A percentile compares a stretch with the other conserved stretches of the same genome.
Conservation (phyloP, 2,797 vertebrate genomes). For the Sarcophilus harrisii region DNA sequence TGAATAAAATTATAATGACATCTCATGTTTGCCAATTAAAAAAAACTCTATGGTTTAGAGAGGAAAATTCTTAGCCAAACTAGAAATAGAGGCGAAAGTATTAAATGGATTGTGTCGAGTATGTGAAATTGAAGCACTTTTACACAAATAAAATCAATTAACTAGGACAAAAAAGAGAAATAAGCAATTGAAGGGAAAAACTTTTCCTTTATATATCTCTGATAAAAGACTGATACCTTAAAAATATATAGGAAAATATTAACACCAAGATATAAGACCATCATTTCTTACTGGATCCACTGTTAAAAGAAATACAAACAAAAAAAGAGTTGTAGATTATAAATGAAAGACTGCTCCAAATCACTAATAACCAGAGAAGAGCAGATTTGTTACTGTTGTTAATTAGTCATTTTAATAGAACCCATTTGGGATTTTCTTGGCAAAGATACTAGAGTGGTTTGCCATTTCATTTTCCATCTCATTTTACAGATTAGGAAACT, state of each 20-base stretch:
- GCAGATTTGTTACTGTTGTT: neutral
- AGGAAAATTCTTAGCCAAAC: neutral
- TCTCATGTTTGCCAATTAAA: neutral
- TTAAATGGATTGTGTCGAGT: neutral
- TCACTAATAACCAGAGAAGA: neutral
- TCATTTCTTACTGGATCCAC: neutral
- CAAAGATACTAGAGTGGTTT: neutral
- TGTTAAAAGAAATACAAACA: neutral
- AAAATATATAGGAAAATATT: neutral
- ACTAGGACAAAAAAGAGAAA: neutral
- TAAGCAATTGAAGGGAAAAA: neutral
- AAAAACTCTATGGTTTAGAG: neutral
- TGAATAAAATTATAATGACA: neutral
- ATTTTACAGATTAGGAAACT: neutral
- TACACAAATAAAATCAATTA: neutral
- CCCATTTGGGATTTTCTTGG: neutral
- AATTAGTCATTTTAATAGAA: neutral
- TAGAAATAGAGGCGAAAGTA: neutral
- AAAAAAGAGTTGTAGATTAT: neutral
- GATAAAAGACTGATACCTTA: neutral
- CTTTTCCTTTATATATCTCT: neutral
- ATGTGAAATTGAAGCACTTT: neutral
- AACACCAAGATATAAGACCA: neutral
- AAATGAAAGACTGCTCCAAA: neutral
- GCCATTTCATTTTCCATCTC: neutral